Conservation (phyloP, 2,113 vertebrate species). For the Ibidorhyncha struthersii region DNA sequence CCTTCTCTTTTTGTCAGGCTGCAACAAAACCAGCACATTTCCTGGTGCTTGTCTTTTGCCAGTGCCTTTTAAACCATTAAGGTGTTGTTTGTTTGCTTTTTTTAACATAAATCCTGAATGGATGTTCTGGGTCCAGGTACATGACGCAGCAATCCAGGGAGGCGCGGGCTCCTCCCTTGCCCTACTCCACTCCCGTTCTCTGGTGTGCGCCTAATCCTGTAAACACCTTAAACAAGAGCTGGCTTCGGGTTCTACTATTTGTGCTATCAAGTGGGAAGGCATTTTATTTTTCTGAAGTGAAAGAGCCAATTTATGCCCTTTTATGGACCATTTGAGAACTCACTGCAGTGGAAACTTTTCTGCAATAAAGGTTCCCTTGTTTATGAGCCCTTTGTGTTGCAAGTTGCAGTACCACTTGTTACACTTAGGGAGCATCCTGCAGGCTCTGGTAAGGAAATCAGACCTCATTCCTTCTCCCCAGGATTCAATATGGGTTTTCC, state of each 20-base stretch:
- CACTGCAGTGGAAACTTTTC: constrained; percentile 64
- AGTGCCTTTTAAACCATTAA: background rate
- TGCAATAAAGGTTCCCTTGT: constrained; percentile 74
- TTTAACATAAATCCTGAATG: background rate
- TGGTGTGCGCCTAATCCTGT: background rate
- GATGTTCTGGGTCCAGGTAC: background rate
- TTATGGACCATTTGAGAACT: constrained; percentile 64
- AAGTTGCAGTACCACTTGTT: constrained; percentile 46
- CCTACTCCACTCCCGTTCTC: background rate
- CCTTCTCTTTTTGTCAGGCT: background rate
- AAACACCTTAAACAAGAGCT: constrained; percentile 63
- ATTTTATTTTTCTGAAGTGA: constrained; percentile 76
- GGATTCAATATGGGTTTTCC: background rate
- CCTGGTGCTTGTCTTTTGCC: background rate
- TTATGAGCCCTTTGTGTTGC: constrained; percentile 54
- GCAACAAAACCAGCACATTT: background rate
- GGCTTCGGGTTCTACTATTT: background rate
- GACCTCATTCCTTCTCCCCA: constrained; percentile 1
- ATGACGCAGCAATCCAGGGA: background rate
- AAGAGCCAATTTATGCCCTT: constrained; percentile 71
- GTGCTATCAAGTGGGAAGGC: constrained; percentile 66
- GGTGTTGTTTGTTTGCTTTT: background rate
- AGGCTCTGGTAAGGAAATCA: constrained; percentile 43
- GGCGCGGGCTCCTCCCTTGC: background rate
- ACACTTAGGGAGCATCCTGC: constrained; percentile 4